Percentiles rank a stretch among this genome's conserved stretches.
These are phyloP conservation scores for Megaleporinus macrocephalus DNA, from an alignment of 2,113 vertebrate species.

Conservation along the genomic window DNA sequence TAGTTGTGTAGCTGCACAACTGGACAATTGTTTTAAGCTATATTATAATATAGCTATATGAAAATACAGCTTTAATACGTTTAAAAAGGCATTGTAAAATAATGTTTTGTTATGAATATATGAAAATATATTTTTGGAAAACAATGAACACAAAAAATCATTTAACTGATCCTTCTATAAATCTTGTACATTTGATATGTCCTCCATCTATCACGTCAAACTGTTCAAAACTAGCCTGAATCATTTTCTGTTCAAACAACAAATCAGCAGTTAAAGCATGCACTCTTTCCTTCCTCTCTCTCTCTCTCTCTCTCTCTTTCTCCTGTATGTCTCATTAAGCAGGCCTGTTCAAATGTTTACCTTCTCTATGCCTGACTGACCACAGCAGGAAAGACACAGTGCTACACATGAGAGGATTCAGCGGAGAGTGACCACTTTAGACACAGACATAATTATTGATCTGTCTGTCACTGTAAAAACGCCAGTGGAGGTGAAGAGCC, in stretches of 20 bases:
- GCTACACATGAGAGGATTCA: constrained; percentile 3
- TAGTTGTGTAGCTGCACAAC: too few relatives aligned
- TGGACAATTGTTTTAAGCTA: too few relatives aligned
- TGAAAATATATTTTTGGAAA: too few relatives aligned
- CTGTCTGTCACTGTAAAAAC: constrained; percentile 30
- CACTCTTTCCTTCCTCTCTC: not conserved
- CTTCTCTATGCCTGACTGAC: constrained; percentile 3
- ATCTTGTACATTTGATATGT: not conserved
- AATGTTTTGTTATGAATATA: too few relatives aligned
- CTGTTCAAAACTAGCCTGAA: not conserved
- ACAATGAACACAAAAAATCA: too few relatives aligned
- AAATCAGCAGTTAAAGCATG: not conserved
- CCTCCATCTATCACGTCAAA: not conserved
- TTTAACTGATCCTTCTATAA: too few relatives aligned
- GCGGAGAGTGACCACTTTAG: constrained; percentile 1
- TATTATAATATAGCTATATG: too few relatives aligned
- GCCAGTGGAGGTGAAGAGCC: constrained; percentile 5
- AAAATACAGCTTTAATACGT: too few relatives aligned
- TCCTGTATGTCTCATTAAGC: constrained; percentile 18
- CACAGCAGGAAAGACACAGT: not conserved
- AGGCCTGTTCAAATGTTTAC: constrained; percentile 1
- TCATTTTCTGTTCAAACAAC: not conserved
- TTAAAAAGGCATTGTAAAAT: too few relatives aligned
- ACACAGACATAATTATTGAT: constrained; percentile 34
- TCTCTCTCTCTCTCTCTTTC: not conserved